Evolutionary conservation across 2,888 invertebrate genomes (phyloP), one percentile per base, ranked within the genome.

Genomic region (Stenodema calcarata): DNA sequence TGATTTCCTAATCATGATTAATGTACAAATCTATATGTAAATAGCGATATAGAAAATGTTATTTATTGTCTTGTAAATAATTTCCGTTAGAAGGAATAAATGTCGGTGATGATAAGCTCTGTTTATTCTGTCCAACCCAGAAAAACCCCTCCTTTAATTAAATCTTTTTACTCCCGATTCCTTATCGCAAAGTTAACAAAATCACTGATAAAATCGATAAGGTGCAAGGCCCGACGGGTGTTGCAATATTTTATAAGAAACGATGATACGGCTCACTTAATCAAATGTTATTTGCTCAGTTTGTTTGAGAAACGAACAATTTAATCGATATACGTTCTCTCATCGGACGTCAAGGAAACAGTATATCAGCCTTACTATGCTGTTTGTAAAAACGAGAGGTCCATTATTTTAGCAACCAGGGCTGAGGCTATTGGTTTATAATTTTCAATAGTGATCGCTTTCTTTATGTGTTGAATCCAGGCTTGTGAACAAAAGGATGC

Each of bases 31-130:
- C 27, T 73, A 84, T 70, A 82, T 83, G 86, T 86, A 81, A 50
- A 81, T 87, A 86, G 84, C 50, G 87, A 87, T 87, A 88, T 87
- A 88, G 88, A 87, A 82, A 78, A 73, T 79, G 70, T 88, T 87
- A 88, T 82, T 88, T 88, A 88, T 88, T 88, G 87, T 88, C 87
- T 87, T 88, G 87, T 88, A 88, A 87, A 88, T 88, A 88, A 78
- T 86, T 78, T 86, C 75, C 84, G 73, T 84, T 47, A 86, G 62
- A 69, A 86, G 27, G 73, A 86, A 86, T 86, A 86, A 86, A 86
- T 86, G 86, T 86, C 78, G 54, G 62, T 62, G 62, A 44, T 78
- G 86, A 86, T 62, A 54, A 78, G 47, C 41, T 47, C 11, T 86
- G 84, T 86, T 78, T 50, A 35, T 84, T 73, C 35, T 73, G 73